Evolutionary conservation across 1,140 invertebrate genomes (phyloP), one percentile per base, ranked within the genome.

Genomic region (Asbolus verrucosus): DNA sequence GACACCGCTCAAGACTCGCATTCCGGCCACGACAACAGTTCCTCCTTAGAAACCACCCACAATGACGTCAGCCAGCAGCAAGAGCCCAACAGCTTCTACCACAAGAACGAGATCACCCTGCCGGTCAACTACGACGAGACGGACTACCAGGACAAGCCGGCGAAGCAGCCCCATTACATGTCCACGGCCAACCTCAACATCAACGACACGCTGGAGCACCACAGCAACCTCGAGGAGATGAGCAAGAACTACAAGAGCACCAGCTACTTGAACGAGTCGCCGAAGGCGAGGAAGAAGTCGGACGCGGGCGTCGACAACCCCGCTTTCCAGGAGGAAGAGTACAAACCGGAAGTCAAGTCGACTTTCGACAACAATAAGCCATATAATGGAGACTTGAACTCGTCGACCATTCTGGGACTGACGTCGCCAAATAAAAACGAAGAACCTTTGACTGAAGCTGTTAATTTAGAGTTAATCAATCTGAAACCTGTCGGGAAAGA

Each of bases 401-500:
- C 30, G 27, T 70, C 70, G 6, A 14, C 63, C 8, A 46, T 43
- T 4, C 30, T 76, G 39, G 70, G 68, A 18, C 38, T 75, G 19
- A 31, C 59, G 36, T 75, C 76, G 13, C 76, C 76, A 6, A 77
- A 50, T 24, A 65, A 75, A 54, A 61, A 66, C 31, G 73, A 77
- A 6, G 74, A 78, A 67, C 74, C 71, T 13, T 72, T 78, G 72
- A 73, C 83, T 39, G 92, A 93, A 83, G 91, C 91, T 16, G 90
- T 93, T 19, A 93, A 93, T 79, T 81, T 92, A 69, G 92, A 93
- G 81, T 83, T 93, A 69, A 89, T 93, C 38, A 92, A 92, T 73
- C 86, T 92, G 83, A 90, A 90, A 74, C 89, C 90, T 27, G 84
- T 85, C 59, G 84, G 81, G 27, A 85, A 84, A 62, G 79, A 80